phyloP scores from a whole-genome alignment of 2,797 vertebrate genomes.

The Rousettus madagascariensis region DNA sequence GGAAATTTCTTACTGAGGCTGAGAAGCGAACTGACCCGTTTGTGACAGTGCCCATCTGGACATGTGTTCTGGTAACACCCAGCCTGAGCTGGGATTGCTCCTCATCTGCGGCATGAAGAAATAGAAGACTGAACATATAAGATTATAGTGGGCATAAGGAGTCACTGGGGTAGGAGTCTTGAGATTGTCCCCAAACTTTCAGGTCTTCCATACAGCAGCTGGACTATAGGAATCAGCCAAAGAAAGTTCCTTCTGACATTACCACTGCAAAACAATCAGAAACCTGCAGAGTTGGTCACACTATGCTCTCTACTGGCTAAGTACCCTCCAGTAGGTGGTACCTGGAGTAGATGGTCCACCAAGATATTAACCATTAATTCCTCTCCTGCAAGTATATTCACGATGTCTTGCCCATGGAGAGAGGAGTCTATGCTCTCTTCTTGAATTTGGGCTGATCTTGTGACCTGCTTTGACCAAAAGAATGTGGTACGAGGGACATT shows the following conservation, averaged over 20 bases:
- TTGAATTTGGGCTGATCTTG: not conserved
- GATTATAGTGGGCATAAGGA: no score
- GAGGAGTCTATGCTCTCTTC: not conserved
- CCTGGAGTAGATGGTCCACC: fast-evolving
- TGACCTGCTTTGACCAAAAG: not conserved
- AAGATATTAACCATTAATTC: not conserved
- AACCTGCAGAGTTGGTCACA: not conserved
- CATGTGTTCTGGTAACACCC: not conserved
- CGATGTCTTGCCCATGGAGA: not conserved
- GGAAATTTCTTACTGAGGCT: not conserved
- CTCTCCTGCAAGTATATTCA: not conserved
- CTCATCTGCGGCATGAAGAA: not conserved
- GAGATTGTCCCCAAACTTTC: no score
- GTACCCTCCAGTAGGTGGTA: not conserved
- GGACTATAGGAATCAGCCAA: not conserved
- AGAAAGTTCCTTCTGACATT: not conserved
- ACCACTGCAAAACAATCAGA: not conserved
- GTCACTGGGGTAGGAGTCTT: no score
- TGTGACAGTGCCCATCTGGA: not conserved
- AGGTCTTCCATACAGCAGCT: not conserved
- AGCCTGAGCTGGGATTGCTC: not conserved
- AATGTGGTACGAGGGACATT: not conserved
- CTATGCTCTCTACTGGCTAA: not conserved
- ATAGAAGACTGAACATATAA: not conserved
- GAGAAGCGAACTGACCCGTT: not conserved